Percentiles rank a stretch among this genome's conserved stretches.
These are phyloP conservation scores for Cantharis flavilabris DNA, from an alignment of 2,888 invertebrate genomes.

Conservation along the genomic window DNA sequence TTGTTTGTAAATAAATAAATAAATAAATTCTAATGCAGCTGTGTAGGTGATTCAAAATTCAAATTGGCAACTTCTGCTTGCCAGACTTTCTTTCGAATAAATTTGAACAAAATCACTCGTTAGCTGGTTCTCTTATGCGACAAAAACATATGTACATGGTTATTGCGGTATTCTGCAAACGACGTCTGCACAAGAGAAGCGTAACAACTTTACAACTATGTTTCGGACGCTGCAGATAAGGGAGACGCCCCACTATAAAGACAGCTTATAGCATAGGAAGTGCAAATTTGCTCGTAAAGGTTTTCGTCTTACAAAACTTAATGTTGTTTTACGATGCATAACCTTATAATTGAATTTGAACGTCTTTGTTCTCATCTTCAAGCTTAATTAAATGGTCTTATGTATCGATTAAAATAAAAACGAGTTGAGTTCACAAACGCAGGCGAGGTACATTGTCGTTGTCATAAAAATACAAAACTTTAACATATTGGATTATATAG, in stretches of 20 bases:
- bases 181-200: neutral
- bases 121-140: neutral
- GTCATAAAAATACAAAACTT: neutral
- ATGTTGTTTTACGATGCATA: neutral
- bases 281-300: slow-evolving; percentile 11
- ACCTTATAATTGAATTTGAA: neutral
- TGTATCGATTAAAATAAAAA: neutral
- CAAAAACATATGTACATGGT: slow-evolving; percentile 2
- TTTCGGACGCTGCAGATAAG: slow-evolving; percentile 17
- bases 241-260: slow-evolving; percentile 23
- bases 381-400: neutral
- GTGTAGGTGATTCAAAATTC: neutral
- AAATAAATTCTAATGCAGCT: neutral
- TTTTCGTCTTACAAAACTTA: neutral
- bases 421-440: neutral
- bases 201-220: neutral
- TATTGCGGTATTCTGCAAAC: slow-evolving; percentile 2
- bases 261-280: slow-evolving; percentile 24
- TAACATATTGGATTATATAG: neutral
- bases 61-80: neutral
- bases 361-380: neutral
- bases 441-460: neutral
- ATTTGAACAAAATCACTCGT: neutral
- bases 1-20: neutral
- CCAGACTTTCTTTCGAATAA: neutral